Evolutionary conservation across 2,797 vertebrate species (phyloP).

Genomic region (Onychomys arenicola): DNA sequence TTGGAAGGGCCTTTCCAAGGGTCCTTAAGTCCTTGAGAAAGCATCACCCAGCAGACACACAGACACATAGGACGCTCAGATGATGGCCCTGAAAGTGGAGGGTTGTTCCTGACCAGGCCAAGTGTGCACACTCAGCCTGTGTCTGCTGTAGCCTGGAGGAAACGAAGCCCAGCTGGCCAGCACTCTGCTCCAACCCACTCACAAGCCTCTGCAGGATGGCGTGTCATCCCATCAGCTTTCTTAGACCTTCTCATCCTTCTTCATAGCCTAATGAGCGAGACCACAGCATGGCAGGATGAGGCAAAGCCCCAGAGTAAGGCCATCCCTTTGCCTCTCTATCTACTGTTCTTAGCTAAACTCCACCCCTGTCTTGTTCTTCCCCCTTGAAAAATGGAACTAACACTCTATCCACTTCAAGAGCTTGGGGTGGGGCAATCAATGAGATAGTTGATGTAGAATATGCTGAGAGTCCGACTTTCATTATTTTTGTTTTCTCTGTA

Average conservation of each 20-base stretch:
- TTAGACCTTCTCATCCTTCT: not conserved
- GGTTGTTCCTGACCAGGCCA: not conserved
- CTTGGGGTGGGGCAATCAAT: not conserved
- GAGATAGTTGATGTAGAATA: not conserved
- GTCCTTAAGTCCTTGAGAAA: not conserved
- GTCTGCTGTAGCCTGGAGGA: not conserved
- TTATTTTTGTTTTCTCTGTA: conserved; percentile 8
- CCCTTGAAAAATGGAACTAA: not conserved
- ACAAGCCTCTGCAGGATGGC: not conserved
- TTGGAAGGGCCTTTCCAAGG: not conserved
- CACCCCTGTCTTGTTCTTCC: not conserved
- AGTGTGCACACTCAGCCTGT: not conserved
- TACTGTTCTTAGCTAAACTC: not conserved
- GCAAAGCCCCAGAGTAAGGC: not conserved
- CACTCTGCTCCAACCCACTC: not conserved
- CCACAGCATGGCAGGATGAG: not conserved
- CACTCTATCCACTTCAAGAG: not conserved
- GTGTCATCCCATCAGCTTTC: not conserved
- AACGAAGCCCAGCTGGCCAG: not conserved
- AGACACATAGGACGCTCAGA: not conserved
- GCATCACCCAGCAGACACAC: too few species aligned
- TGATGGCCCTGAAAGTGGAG: not conserved
- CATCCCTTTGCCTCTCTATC: not conserved
- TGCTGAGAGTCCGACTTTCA: not conserved
- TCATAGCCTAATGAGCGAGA: not conserved